These are phyloP conservation scores for Matsumurasca onukii DNA, from an alignment of 1,140 invertebrate species.

Conservation along the genomic window DNA sequence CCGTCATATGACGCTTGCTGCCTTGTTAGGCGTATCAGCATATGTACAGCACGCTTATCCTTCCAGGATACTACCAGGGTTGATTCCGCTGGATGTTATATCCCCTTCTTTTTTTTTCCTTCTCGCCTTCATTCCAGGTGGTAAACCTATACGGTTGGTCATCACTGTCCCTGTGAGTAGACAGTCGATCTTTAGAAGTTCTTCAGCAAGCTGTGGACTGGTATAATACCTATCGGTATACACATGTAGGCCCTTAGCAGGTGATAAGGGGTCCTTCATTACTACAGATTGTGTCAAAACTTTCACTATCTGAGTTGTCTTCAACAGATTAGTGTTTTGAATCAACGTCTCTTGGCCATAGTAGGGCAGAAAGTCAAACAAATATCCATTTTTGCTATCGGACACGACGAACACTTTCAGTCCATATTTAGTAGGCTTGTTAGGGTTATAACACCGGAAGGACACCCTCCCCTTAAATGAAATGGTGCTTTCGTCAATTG, in stretches of 20 bases:
- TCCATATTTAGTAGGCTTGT: slow-evolving; percentile 13
- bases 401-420: slow-evolving; percentile 14
- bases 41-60: slow-evolving; percentile 18
- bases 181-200: background rate
- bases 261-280: background rate
- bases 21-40: slow-evolving; percentile 1
- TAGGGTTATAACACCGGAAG: background rate
- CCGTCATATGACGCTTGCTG: background rate
- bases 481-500: background rate
- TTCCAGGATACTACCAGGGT: slow-evolving; percentile 19
- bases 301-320: slow-evolving; percentile 21
- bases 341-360: background rate
- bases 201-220: slow-evolving; percentile 17
- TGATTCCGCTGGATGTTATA: background rate
- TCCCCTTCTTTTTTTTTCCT: slow-evolving; percentile 7
- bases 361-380: slow-evolving; percentile 12
- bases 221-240: slow-evolving; percentile 18
- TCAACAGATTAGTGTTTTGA: background rate
- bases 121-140: background rate
- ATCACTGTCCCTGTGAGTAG: slow-evolving; percentile 2
- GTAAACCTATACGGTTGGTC: background rate
- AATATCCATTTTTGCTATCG: slow-evolving; percentile 7
- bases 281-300: background rate
- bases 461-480: background rate
- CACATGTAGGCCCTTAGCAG: background rate